Base-by-base conservation (phyloP, 2,113 vertebrate species). In the Epinephelus fuscoguttatus region DNA sequence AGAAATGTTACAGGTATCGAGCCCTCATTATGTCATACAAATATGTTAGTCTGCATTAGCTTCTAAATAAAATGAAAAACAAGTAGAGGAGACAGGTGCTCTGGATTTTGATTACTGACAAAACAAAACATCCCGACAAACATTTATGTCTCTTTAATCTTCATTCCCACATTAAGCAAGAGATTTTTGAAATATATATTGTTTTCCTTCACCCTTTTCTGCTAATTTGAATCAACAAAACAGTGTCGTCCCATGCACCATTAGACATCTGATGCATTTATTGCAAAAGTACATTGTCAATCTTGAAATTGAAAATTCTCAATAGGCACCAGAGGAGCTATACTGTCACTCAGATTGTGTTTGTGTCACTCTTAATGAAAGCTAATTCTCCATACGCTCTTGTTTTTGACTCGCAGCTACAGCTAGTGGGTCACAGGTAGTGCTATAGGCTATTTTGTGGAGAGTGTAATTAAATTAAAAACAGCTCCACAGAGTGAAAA, bases 401-500 rank as follows among this genome's bases (percentile, higher is more conserved):
- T 70, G 70, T 27, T 63, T 69, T 75, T 66, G 17, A 9, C 25
- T 56, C 42, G 12, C 37, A 55, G 72, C 56, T 60, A 19, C 17
- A 68, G 68, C 25, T 40, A 52, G 0, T 56, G 57, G 68, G 69
- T 42, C 62, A 82, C 40, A 52, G 49, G 8, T 74, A 68, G 74
- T 63, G 63, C 63, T 50, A 25, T 72, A 27, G 72, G 23, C 45
- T 53, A 21, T 23, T 70, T 61, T 52, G 21, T 21, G 13, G 11
- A 45, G 42, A 52, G 17, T 15, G 14, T 50, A 55, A 73, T 69
- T 66, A 0, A 61, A 60, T 76, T 53, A 40, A 37, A 70, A 56
- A 64, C 56, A 60, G 37, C 17, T 37, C 17, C 18, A 9, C 49
- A 40, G 33, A 49, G 72, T 30, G n/a, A 37, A 81, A 77, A 62